Evolutionary conservation across 2,113 vertebrate species (phyloP).

Genomic region (Bothrops jararaca): DNA sequence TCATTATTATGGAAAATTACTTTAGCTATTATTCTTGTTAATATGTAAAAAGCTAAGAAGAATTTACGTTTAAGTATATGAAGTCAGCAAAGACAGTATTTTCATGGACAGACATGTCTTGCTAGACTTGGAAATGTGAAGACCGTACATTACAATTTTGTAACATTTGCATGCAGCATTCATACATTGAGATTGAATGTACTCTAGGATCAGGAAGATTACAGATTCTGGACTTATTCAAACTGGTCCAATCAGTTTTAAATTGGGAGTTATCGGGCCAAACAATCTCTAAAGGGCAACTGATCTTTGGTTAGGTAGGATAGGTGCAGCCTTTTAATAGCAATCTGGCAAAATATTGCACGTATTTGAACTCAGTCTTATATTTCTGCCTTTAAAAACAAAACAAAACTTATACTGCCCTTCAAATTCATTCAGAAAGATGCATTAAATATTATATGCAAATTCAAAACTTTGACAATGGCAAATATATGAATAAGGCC

Average conservation of each 20-base stretch:
- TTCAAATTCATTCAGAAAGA: neutral
- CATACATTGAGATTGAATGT: neutral
- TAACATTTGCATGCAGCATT: neutral
- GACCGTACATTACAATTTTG: no score
- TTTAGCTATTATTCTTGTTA: slow-evolving; percentile 72
- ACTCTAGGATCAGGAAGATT: neutral
- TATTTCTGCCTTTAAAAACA: neutral
- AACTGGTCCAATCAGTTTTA: neutral
- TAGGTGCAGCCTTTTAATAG: neutral
- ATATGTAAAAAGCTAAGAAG: slow-evolving; percentile 68
- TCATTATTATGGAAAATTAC: slow-evolving; percentile 77
- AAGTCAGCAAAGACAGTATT: neutral
- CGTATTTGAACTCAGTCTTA: neutral
- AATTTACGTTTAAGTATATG: slow-evolving; percentile 72
- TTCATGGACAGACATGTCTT: neutral
- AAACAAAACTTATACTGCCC: neutral
- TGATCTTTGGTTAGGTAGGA: neutral
- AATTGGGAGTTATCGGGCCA: neutral
- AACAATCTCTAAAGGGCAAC: neutral
- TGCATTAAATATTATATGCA: neutral
- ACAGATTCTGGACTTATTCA: neutral
- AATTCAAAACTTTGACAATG: neutral
- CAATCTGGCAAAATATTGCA: neutral
- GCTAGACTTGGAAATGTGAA: neutral
- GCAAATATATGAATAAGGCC: slow-evolving; percentile 61